Conservation (phyloP, 2,113 vertebrate species). For the Eudyptes chrysolophus region DNA sequence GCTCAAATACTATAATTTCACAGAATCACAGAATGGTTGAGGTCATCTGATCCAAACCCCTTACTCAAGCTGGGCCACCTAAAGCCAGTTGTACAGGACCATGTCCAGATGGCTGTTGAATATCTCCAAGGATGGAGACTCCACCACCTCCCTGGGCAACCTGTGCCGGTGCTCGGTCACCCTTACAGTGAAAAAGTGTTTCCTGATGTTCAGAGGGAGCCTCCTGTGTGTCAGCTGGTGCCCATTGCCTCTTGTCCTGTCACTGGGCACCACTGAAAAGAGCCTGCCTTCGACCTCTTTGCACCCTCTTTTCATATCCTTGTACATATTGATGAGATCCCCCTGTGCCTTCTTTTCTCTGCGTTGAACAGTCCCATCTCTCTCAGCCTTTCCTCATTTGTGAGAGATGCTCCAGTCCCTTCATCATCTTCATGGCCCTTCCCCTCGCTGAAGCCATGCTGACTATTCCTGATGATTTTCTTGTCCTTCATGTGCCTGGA, state of each 20-base stretch:
- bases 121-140: neutral
- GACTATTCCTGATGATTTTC: neutral
- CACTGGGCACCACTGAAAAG: neutral
- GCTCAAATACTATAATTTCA: neutral
- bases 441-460: neutral
- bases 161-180: fast-evolving
- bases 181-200: neutral
- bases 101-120: neutral
- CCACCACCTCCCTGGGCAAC: neutral
- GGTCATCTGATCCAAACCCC: neutral
- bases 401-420: neutral
- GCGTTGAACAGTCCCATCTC: neutral
- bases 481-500: neutral
- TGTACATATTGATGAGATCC: neutral
- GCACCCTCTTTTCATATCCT: neutral
- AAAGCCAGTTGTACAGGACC: neutral
- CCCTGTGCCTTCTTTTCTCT: neutral
- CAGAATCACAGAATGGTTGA: neutral
- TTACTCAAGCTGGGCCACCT: neutral
- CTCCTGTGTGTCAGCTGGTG: too few relatives aligned
- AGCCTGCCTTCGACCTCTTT: neutral
- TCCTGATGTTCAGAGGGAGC: neutral
- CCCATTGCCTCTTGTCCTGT: neutral
- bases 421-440: neutral
- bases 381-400: neutral